Base-by-base conservation (phyloP, 2,888 invertebrate genomes). In the Latheticus oryzae region DNA sequence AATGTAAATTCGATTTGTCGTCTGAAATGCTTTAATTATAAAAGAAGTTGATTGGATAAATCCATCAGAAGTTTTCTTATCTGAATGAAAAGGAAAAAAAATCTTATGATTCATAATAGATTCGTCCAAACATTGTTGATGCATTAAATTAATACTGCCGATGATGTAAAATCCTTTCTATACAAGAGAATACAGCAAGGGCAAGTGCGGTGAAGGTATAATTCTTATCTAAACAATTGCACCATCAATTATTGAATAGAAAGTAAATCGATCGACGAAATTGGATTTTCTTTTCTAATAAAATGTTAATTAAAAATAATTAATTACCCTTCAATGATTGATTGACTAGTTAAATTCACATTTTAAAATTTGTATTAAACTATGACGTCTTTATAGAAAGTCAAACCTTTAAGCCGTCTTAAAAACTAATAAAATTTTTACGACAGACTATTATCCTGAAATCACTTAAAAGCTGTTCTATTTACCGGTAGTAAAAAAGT, bases 391-490 rank as follows among this genome's bases (percentile, higher is more conserved):
- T 26, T 42, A 38, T 38, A 28, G 28, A 30, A 45, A 5, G 47
- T 35, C 28, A 45, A 30, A 40, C 7, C 23, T 15, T 13, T 26
- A 32, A 13, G 32, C 21, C 45, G 19, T 30, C 16, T 45, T 15
- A 21, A 12, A n/a, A 45, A 35, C 33, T 15, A 33, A 16, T 47
- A 47, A 47, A 47, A 47, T n/a, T 24, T 47, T 47, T 47, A 47
- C 35, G 33, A 35, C 15, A 4, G 9, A 16, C 47, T 21, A 33
- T 33, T 47, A 47, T 8, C 33, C 21, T 19, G 32, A 16, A 45
- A 32, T 19, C 11, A 16, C 35, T 19, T 15, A 35, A 33, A 35
- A 35, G 48, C 23, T 19, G 21, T 15, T 13, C 7, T 48, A 48
- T 48, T 48, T 48, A 30, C 32, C 32, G n/a, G n/a, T n/a, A 3